These are phyloP conservation scores for Ophraella communa DNA, from an alignment of 2,888 invertebrate species.

Conservation along the genomic window DNA sequence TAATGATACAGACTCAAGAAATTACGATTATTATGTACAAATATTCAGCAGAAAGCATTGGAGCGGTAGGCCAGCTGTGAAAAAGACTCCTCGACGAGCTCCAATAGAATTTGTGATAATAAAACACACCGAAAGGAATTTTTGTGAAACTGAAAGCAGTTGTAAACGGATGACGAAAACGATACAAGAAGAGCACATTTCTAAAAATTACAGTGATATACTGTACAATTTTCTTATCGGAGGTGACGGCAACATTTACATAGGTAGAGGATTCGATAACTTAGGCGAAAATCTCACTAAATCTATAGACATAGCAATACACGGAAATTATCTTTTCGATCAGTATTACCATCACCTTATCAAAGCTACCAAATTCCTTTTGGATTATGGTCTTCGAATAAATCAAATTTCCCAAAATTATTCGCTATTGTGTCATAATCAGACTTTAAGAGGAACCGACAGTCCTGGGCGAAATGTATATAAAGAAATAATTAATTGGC, in stretches of 20 bases:
- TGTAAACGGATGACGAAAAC: conserved; percentile 62
- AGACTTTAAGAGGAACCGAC: conserved; percentile 50
- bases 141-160: conserved; percentile 57
- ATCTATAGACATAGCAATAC: conserved; percentile 38
- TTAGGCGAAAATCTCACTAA: conserved; percentile 45
- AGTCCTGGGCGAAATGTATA: conserved; percentile 24
- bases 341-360: conserved; percentile 56
- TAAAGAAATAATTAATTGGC: conserved; percentile 16
- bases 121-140: conserved; percentile 61
- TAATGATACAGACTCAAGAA: no score
- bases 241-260: conserved; percentile 79
- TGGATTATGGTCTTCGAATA: conserved; percentile 58
- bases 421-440: conserved; percentile 63
- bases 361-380: conserved; percentile 57
- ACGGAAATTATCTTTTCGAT: conserved; percentile 38
- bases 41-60: conserved; percentile 54
- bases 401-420: conserved; percentile 59
- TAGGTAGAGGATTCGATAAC: conserved; percentile 62
- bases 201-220: conserved; percentile 57
- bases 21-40: background rate
- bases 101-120: conserved; percentile 55
- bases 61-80: no score
- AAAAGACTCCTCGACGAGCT: background rate
- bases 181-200: conserved; percentile 56
- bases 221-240: conserved; percentile 64